Conservation (phyloP, 2,888 invertebrate species). For the Rhimphoctona megacephalus region DNA sequence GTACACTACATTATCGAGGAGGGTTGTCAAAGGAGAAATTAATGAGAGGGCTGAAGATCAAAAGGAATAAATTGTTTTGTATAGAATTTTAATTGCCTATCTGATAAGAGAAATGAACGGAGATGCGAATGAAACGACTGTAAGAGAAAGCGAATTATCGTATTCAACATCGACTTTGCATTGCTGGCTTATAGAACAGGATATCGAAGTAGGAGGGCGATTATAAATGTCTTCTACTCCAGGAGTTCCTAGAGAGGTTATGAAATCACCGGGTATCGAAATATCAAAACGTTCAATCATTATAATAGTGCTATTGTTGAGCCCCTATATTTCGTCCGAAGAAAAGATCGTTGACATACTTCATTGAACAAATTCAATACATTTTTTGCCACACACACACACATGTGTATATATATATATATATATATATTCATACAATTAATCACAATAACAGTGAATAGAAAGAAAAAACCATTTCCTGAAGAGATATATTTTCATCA, state of each 20-base stretch:
- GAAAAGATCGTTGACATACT: constrained; percentile 1
- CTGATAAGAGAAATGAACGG: constrained; percentile 15
- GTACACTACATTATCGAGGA: background rate
- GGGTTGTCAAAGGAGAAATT: background rate
- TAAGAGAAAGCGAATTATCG: constrained; percentile 60
- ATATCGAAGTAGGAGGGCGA: constrained; percentile 17
- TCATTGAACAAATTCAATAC: constrained; percentile 18
- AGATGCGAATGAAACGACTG: background rate
- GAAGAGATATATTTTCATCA: background rate
- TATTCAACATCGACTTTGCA: constrained; percentile 47
- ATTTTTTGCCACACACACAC: background rate
- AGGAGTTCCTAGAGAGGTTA: constrained; percentile 20
- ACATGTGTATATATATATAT: too few species aligned
- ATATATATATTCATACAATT: background rate
- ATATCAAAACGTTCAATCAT: constrained; percentile 46
- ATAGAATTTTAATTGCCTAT: constrained; percentile 15
- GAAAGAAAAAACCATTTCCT: background rate
- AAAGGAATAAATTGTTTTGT: constrained; percentile 40
- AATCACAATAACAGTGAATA: constrained; percentile 13
- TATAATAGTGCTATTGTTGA: constrained; percentile 20
- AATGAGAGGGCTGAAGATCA: constrained; percentile 27
- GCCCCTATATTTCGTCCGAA: constrained; percentile 29
- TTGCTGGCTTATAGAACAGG: constrained; percentile 47
- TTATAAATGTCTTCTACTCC: constrained; percentile 39
- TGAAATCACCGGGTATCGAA: constrained; percentile 50